Percentiles rank a stretch among this genome's conserved stretches.
phyloP scores from a whole-genome alignment of 1,140 invertebrate genomes.

The Lucilia cuprina region DNA sequence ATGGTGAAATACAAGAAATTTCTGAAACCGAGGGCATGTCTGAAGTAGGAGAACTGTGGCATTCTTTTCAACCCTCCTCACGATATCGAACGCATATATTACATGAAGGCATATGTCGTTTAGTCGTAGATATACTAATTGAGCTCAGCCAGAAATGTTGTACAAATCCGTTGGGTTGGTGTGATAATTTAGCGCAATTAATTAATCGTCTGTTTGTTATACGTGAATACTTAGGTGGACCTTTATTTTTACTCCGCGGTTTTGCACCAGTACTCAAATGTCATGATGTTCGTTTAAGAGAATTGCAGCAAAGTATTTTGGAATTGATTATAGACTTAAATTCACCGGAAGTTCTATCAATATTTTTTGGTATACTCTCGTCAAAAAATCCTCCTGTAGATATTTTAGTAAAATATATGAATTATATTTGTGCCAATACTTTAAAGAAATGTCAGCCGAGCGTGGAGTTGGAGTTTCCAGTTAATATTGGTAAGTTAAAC shows the following conservation, averaged over 20 bases:
- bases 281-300: constrained; percentile 52
- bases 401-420: constrained; percentile 53
- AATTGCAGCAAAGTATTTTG: constrained; percentile 56
- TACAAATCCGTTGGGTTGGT: constrained; percentile 54
- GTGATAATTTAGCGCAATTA: constrained; percentile 54
- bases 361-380: constrained; percentile 52
- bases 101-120: constrained; percentile 55
- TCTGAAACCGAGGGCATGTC: constrained; percentile 53
- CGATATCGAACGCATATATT: constrained; percentile 54
- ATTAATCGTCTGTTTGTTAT: constrained; percentile 56
- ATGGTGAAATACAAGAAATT: constrained; percentile 55
- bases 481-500: constrained; percentile 42
- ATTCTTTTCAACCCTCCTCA: constrained; percentile 55
- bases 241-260: constrained; percentile 54
- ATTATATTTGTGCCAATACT: constrained; percentile 47
- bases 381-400: constrained; percentile 56
- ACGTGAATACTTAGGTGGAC: constrained; percentile 55
- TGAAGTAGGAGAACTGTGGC: constrained; percentile 46
- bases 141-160: constrained; percentile 53
- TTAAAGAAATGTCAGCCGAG: constrained; percentile 50
- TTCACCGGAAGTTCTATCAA: constrained; percentile 53
- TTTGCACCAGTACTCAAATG: constrained; percentile 51
- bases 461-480: constrained; percentile 56
- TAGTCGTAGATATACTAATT: constrained; percentile 58
- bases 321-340: constrained; percentile 56